Conservation (phyloP, 1,140 invertebrate genomes). For the Panagrolaimus sp. region DNA sequence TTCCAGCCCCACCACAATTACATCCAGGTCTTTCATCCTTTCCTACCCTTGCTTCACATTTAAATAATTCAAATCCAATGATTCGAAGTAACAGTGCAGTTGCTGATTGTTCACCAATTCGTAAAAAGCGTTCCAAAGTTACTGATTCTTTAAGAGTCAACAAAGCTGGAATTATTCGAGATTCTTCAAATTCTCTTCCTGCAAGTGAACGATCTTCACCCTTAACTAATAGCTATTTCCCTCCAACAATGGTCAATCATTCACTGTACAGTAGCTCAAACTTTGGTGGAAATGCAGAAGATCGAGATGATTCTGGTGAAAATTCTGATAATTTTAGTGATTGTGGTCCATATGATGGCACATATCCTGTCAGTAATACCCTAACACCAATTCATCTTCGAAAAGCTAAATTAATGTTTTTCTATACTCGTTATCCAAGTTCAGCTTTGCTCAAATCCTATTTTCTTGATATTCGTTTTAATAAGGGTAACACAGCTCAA, state of each 20-base stretch:
- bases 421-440: conserved; percentile 97
- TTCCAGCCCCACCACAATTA: conserved; percentile 17
- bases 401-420: conserved; percentile 99
- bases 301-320: conserved; percentile 39
- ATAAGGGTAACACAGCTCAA: conserved; percentile 99
- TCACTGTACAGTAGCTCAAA: conserved; percentile 36
- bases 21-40: conserved; percentile 9
- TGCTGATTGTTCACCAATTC: conserved; percentile 22
- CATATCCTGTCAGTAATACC: conserved; percentile 26
- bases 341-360: conserved; percentile 36
- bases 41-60: not conserved
- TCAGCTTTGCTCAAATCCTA: conserved; percentile 97
- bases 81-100: conserved; percentile 21
- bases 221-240: conserved; percentile 41
- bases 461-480: conserved; percentile 99
- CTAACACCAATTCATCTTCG: conserved; percentile 98
- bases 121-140: conserved; percentile 55
- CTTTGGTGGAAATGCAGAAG: conserved; percentile 28
- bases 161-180: conserved; percentile 39
- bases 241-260: conserved; percentile 51
- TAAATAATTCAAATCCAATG: conserved; percentile 17
- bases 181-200: conserved; percentile 37
- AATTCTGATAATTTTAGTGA: conserved; percentile 49
- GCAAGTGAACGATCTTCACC: conserved; percentile 42
- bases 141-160: conserved; percentile 53